Base-by-base conservation (phyloP, 2,797 vertebrate species). In the Dicrostonyx torquatus region DNA sequence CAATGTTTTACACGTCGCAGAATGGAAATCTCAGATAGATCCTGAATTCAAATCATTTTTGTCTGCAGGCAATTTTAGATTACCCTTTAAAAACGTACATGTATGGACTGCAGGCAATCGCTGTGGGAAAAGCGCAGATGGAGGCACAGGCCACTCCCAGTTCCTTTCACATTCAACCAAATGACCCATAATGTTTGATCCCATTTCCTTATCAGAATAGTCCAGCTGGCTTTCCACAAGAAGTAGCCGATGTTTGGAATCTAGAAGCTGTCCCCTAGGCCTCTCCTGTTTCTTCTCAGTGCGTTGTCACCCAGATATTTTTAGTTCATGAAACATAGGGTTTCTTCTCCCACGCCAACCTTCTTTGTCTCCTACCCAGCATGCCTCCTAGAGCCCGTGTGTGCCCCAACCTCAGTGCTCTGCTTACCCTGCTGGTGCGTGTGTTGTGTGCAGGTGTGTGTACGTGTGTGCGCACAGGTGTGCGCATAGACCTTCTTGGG, bases 171-270 rank as follows among this genome's bases (percentile, higher is more conserved):
- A 94, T 55, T 50, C 94, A 91, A 14, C 0, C 1, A 95, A 93
- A 95, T 93, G 90, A 90, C 90, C 85, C 87, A 80, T 87, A 31
- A 85, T 83, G 88, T 94, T 94, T 95, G 83, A 94, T 89, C 88
- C n/a, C 70, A 87, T 94, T 91, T 96, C 92, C 90, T 87, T 89
- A 97, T 92, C 94, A 94, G 93, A 96, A 96, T 88, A 95, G 89
- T 53, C 78, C 90, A 84, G 55, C 86, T 29, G 60, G 45, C 85
- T 62, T 79, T 95, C 66, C 17, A 13, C 73, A 90, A 87, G 93
- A 73, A 86, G 87, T 72, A 62, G 62, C 80, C 48, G 62, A 91
- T 93, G 80, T 7, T 5, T 68, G 37, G 66, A 76, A 89, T 87
- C 34, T 29, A 72, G 87, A 68, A 1, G 15, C 68, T 55, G 37